Conservation (phyloP, 1,140 invertebrate genomes). For the Phocides pigmalion region DNA sequence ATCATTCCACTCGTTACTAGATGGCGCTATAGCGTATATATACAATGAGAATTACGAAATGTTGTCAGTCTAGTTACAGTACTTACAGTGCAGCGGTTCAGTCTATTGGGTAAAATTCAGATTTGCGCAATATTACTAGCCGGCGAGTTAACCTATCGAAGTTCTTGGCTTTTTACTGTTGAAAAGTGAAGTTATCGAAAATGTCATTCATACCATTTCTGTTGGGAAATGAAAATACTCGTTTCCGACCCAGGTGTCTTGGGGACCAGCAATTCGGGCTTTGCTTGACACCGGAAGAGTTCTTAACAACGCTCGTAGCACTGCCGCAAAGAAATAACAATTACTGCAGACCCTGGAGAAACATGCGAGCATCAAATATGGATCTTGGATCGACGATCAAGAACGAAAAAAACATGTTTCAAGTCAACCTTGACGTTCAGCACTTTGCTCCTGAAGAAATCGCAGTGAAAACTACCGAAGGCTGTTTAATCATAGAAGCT, state of each 20-base stretch:
- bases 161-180: not conserved
- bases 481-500: conserved; percentile 87
- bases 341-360: conserved; percentile 57
- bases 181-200: conserved; percentile 21
- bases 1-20: conserved; percentile 39
- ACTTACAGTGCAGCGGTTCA: not conserved
- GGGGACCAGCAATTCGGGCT: conserved; percentile 61
- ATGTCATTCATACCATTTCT: conserved; percentile 59
- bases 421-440: conserved; percentile 91
- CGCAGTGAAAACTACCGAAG: conserved; percentile 90
- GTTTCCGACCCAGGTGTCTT: conserved; percentile 41
- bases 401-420: conserved; percentile 76
- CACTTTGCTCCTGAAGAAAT: conserved; percentile 94
- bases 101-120: not conserved
- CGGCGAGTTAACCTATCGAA: not conserved
- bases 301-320: conserved; percentile 48
- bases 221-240: conserved; percentile 46
- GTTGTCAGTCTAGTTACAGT: not conserved
- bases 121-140: not conserved
- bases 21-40: conserved; percentile 37
- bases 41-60: not conserved
- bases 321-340: conserved; percentile 48
- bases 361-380: conserved; percentile 47
- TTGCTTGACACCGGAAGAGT: conserved; percentile 58
- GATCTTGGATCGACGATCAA: conserved; percentile 57